Conservation (phyloP, 2,888 invertebrate species). For the Acanthosoma haemorrhoidale region DNA sequence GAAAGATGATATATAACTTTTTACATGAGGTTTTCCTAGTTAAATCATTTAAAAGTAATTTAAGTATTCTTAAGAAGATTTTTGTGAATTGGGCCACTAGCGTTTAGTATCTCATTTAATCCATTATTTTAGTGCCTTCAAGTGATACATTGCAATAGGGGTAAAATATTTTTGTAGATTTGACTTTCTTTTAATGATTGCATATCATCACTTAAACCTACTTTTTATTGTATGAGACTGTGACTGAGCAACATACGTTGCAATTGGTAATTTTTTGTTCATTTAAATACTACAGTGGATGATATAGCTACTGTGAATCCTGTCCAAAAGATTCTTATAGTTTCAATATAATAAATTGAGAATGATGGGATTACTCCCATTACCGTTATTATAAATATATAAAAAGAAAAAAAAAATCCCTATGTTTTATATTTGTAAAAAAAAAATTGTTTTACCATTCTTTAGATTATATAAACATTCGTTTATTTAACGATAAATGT, state of each 20-base stretch:
- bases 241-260: conserved; percentile 19
- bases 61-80: too few relatives aligned
- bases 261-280: conserved; percentile 15
- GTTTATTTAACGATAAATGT: neutral
- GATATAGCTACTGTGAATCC: conserved; percentile 1
- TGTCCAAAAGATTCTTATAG: conserved; percentile 2
- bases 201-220: conserved; percentile 27
- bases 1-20: too few relatives aligned
- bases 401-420: neutral
- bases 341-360: neutral
- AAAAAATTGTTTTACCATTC: neutral
- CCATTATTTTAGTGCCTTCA: conserved; percentile 30
- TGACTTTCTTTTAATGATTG: conserved; percentile 24
- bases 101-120: neutral
- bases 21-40: too few relatives aligned
- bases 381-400: neutral
- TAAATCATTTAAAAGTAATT: too few relatives aligned
- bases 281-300: neutral
- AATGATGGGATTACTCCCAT: neutral
- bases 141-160: conserved; percentile 28
- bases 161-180: conserved; percentile 28
- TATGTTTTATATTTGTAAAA: neutral
- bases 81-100: neutral
- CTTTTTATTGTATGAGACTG: conserved; percentile 19
- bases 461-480: neutral